Base-by-base conservation (phyloP, 92 coral and sea anemone species). In the Paramuricea clavata region DNA sequence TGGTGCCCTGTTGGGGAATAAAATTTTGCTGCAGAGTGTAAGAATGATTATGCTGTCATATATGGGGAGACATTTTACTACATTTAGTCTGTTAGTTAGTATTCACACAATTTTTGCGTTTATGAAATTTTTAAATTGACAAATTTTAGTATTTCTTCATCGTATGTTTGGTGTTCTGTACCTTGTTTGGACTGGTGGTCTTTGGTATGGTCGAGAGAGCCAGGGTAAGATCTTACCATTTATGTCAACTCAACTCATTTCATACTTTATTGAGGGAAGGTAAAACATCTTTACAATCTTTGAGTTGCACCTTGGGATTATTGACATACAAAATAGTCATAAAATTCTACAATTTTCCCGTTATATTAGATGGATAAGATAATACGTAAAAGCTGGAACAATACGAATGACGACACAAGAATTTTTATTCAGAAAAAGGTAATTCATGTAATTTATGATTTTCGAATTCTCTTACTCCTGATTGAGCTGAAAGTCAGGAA, bases 351-450 rank as follows among this genome's bases (percentile, higher is more conserved):
- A 21, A 50, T 34, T 10, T 22, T 39, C 39, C 36, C n/a, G n/a
- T 0, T 4, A 35, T 47, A 43, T 43, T 19, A 93, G 97, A 81
- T 93, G 21, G 69, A 79, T 28, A 90, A 84, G 9, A 88, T 89
- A n/a, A 78, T 94, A 30, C 76, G 68, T 15, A 21, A 50, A 5
- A 92, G 87, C 89, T 94, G 97, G 97, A 92, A 94, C 72, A 64
- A 85, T 42, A 94, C 97, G 6, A 68, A 86, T 0, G 97, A 94
- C 70, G 90, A 85, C 72, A 81, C 88, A 49, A 89, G 97, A 76
- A 92, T 89, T 33, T 69, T 92, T 12, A 89, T 94, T 80, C 97
- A 94, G 56, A 47, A 88, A 43, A 86, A 92, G 93, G 97, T 93
- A 68, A n/a, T n/a, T n/a, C n/a, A n/a, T n/a, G n/a, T n/a, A n/a